Evolutionary conservation across 2,888 invertebrate genomes (phyloP), one percentile per base, ranked within the genome.

Genomic region (Neoitamus cyanurus): DNA sequence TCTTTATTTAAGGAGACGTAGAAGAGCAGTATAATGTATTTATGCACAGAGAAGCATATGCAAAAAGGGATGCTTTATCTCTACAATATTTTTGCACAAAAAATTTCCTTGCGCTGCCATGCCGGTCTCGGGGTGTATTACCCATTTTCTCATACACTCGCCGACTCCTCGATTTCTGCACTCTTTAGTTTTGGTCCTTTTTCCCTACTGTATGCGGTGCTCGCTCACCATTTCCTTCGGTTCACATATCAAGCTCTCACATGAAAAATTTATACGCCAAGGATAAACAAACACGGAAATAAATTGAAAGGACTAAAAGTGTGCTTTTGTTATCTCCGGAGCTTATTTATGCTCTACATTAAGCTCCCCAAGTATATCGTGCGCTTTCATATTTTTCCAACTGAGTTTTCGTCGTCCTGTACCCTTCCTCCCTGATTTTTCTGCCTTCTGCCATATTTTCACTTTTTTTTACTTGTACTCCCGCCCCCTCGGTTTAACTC

Each of bases 271-370:
- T 77, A 84, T 84, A 77, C 77, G 84, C 78, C 83, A 72, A 84
- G 84, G 84, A 86, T 86, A 85, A 86, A 86, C 86, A 85, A 86
- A 86, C 86, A 84, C 86, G 86, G 84, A 86, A 86, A 86, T 86
- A 86, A 86, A 86, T 86, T 86, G 85, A 86, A 86, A 86, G 84
- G 85, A 86, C 86, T 85, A 85, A 85, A 84, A 86, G 83, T 86
- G 82, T 82, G 82, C 82, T 82, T 82, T 82, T 82, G 82, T 82
- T 82, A 82, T 82, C 82, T 82, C 85, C 82, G 78, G 83, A 85
- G 85, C 85, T 85, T 85, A 85, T 85, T 85, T 85, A 85, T 85
- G 85, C 85, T 85, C 83, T 83, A 85, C 85, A 86, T 86, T 86
- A 86, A 86, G 86, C 83, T 85, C 25, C 42, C 68, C 25, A 84